Conservation (phyloP, 2,888 invertebrate species). For the Meteorus colon region DNA sequence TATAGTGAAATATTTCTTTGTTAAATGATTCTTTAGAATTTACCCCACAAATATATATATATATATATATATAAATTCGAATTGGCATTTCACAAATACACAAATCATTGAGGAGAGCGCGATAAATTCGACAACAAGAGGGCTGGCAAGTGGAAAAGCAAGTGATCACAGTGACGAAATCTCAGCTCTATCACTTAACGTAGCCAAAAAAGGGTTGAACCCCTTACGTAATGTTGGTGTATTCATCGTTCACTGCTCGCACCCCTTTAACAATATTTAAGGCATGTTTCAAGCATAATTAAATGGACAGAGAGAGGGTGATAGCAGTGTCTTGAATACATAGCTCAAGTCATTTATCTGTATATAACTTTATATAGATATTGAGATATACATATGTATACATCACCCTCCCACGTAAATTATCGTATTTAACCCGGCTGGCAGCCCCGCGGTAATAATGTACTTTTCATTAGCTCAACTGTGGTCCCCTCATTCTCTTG, state of each 20-base stretch:
- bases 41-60: constrained; percentile 16
- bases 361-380: not conserved
- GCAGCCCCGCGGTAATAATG: constrained; percentile 62
- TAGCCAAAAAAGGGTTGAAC: constrained; percentile 63
- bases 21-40: constrained; percentile 44
- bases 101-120: not conserved
- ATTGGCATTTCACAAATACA: not conserved
- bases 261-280: constrained; percentile 71
- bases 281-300: constrained; percentile 72
- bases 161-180: constrained; percentile 39
- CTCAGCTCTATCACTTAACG: constrained; percentile 59
- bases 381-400: constrained; percentile 18
- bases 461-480: constrained; percentile 70
- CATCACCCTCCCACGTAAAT: constrained; percentile 70
- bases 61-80: not conserved
- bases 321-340: constrained; percentile 52
- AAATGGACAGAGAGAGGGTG: constrained; percentile 67
- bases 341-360: constrained; percentile 13
- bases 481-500: constrained; percentile 55
- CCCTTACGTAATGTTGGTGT: constrained; percentile 59
- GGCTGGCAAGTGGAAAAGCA: not conserved
- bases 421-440: constrained; percentile 69
- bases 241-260: constrained; percentile 43
- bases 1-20: constrained; percentile 35
- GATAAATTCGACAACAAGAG: constrained; percentile 16